Evolutionary conservation across 2,888 invertebrate genomes (phyloP).

Genomic region (Parnassius mnemosyne): DNA sequence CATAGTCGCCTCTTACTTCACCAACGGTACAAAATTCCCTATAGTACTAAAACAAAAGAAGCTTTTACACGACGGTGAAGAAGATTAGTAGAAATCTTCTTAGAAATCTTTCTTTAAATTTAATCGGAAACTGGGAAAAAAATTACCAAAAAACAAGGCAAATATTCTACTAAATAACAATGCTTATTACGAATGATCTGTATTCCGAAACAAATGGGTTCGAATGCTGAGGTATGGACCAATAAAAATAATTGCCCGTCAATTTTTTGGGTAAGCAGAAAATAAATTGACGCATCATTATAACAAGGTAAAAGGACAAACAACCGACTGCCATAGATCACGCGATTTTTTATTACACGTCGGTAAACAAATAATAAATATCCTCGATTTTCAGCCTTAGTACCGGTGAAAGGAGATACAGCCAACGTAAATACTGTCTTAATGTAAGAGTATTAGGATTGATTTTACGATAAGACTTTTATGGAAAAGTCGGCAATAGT

Average conservation of each 20-base stretch:
- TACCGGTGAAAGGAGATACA: background rate
- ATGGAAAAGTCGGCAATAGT: conserved; percentile 36
- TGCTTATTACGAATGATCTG: background rate
- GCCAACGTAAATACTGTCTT: conserved; percentile 27
- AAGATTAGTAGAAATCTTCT: too few relatives aligned
- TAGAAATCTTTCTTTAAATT: too few relatives aligned
- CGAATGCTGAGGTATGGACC: background rate
- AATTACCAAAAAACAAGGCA: too few relatives aligned
- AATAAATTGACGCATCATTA: conserved; percentile 12
- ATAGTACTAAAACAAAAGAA: too few relatives aligned
- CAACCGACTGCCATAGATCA: conserved; percentile 36
- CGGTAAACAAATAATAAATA: conserved; percentile 47
- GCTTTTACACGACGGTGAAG: too few relatives aligned
- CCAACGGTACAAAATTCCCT: too few relatives aligned
- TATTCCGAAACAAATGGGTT: background rate
- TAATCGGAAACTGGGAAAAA: too few relatives aligned
- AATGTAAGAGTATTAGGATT: conserved; percentile 23
- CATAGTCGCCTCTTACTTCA: too few relatives aligned
- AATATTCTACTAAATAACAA: too few relatives aligned
- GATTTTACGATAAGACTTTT: conserved; percentile 26
- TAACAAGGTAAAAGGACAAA: conserved; percentile 32
- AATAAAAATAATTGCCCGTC: background rate
- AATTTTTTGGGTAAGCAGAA: background rate
- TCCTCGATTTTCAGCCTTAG: conserved; percentile 21
- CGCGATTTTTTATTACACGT: conserved; percentile 40